phyloP scores from a whole-genome alignment of 1,140 invertebrate genomes.

The Geopemphigus sp. region DNA sequence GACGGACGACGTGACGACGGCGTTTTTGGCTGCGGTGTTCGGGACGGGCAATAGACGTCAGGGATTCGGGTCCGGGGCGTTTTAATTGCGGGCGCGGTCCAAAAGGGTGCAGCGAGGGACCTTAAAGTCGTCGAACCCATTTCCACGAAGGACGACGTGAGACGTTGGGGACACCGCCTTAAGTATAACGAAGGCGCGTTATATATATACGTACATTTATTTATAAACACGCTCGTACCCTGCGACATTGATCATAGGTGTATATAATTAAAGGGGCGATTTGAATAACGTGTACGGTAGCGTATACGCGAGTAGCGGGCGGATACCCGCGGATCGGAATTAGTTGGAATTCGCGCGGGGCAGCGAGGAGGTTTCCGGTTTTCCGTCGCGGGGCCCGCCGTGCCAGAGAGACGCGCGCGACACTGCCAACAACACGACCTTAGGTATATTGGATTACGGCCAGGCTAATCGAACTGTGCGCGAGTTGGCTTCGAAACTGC shows the following conservation, averaged over 20 bases:
- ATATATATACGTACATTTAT: neutral
- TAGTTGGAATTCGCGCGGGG: neutral
- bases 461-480: conserved; percentile 35
- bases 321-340: neutral
- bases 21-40: too few relatives aligned
- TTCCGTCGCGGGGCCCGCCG: neutral
- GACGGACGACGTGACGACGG: too few relatives aligned
- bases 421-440: conserved; percentile 38
- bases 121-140: too few relatives aligned
- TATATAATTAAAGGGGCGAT: neutral
- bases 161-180: too few relatives aligned
- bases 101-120: too few relatives aligned
- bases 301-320: neutral
- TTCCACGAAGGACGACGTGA: too few relatives aligned
- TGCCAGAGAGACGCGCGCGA: neutral
- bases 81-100: too few relatives aligned
- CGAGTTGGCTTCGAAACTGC: conserved; percentile 30
- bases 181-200: too few relatives aligned
- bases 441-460: conserved; percentile 38
- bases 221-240: too few relatives aligned
- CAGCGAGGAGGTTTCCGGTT: neutral
- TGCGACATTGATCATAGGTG: too few relatives aligned
- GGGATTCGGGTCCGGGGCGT: too few relatives aligned
- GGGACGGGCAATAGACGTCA: too few relatives aligned
- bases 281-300: neutral